Conservation (phyloP, 2,113 vertebrate genomes). For the Gopherus flavomarginatus region DNA sequence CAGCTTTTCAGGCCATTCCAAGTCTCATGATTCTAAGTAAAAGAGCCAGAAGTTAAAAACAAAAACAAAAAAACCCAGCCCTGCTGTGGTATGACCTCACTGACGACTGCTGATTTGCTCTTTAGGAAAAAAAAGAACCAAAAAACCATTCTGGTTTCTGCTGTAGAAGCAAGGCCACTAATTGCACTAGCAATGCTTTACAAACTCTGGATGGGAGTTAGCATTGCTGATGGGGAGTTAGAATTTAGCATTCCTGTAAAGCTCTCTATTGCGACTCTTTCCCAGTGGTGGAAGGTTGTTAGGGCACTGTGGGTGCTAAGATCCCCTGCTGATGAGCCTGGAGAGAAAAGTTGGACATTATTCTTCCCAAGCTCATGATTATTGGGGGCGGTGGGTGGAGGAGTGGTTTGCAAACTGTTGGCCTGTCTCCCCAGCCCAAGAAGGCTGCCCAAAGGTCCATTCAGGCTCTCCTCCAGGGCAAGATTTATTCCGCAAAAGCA, state of each 20-base stretch:
- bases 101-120: rapidly evolving
- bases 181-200: background rate
- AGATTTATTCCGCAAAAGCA: background rate
- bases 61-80: background rate
- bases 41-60: background rate
- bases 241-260: background rate
- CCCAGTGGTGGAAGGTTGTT: background rate
- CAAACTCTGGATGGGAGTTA: background rate
- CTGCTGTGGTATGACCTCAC: background rate
- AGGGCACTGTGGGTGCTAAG: background rate
- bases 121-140: background rate
- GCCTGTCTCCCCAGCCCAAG: background rate
- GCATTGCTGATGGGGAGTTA: background rate
- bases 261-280: background rate
- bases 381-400: background rate
- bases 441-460: background rate
- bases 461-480: background rate
- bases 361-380: background rate
- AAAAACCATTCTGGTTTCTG: background rate
- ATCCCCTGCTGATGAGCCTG: background rate
- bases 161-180: background rate
- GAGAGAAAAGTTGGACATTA: background rate
- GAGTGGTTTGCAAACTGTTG: background rate
- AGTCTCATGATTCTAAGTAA: background rate
- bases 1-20: background rate